Base-by-base conservation (phyloP, 2,113 vertebrate genomes). In the Tragelaphus buxtoni region DNA sequence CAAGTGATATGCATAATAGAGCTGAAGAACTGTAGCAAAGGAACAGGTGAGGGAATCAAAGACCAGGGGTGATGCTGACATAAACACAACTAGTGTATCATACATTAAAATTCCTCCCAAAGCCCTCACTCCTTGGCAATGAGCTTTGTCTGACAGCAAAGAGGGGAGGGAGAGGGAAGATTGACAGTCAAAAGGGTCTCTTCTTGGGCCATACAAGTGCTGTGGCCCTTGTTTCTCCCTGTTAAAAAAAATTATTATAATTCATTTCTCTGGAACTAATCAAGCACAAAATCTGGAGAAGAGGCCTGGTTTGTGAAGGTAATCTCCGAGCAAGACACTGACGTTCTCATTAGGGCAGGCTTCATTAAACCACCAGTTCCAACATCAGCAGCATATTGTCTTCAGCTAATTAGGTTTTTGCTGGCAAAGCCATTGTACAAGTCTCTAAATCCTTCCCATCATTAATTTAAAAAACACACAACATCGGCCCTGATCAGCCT, bases 371-470 rank as follows among this genome's bases (percentile, higher is more conserved):
- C 97, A 95, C 90, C 72, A 82, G 97, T 95, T 96, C 88, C 92
- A 91, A 93, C 96, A 97, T 89, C 92, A 14, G 95, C 91, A 96
- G 39, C 97, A 95, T 84, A 95, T 79, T 96, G 97, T 98, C 96
- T 98, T 96, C 0, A 0, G 98, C 97, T 99, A 98, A 98, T 98
- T 98, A 98, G 88, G 96, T 98, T 98, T 91, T 97, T 94, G 69
- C 92, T 39, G 93, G 97, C 95, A 98, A 95, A 98, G 96, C 94
- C 91, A 63, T 35, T 63, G 79, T 74, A 76, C 26, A 79, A 97
- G 87, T 96, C 97, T 98, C 97, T 95, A 95, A 35, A 63, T 96
- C 97, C 95, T 97, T 92, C 81, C 63, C 49, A 69, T 97, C 96
- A 60, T 79, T 84, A 72, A 94, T 94, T 47, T 26, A 86, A 96